Conservation (phyloP, 2,888 invertebrate species). For the Lycophotia porphyrea region DNA sequence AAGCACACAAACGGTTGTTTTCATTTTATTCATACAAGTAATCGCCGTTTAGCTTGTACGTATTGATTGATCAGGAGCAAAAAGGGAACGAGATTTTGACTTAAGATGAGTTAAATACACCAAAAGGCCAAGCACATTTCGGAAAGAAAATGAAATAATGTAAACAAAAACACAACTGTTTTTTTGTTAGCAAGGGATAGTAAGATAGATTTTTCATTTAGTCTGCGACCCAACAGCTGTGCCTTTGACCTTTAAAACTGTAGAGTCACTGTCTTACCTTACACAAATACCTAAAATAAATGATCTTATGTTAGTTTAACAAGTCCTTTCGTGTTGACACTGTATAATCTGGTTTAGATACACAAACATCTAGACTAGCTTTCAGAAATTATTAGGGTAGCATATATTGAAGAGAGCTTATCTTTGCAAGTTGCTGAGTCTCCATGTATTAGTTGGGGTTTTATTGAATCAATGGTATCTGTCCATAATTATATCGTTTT, state of each 20-base stretch:
- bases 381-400: slow-evolving; percentile 36
- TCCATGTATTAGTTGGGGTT: slow-evolving; percentile 10
- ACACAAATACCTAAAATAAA: slow-evolving; percentile 21
- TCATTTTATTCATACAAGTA: too few relatives aligned
- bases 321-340: slow-evolving; percentile 24
- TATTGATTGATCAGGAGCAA: neutral
- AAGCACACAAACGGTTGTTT: neutral
- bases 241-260: slow-evolving; percentile 34
- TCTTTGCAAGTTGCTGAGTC: slow-evolving; percentile 29
- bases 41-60: too few relatives aligned
- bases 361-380: slow-evolving; percentile 20
- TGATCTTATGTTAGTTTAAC: neutral
- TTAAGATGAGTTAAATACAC: too few relatives aligned
- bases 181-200: neutral
- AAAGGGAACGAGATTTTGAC: too few relatives aligned
- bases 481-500: neutral
- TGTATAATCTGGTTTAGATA: slow-evolving; percentile 23
- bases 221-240: slow-evolving; percentile 42
- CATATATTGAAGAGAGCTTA: slow-evolving; percentile 36
- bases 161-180: neutral
- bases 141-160: neutral
- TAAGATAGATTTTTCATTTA: slow-evolving; percentile 26
- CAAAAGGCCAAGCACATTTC: neutral
- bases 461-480: slow-evolving; percentile 4
- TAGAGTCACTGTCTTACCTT: slow-evolving; percentile 12